Evolutionary conservation across 2,888 invertebrate species (phyloP).

Genomic region (Hydrotaea diabolus): DNA sequence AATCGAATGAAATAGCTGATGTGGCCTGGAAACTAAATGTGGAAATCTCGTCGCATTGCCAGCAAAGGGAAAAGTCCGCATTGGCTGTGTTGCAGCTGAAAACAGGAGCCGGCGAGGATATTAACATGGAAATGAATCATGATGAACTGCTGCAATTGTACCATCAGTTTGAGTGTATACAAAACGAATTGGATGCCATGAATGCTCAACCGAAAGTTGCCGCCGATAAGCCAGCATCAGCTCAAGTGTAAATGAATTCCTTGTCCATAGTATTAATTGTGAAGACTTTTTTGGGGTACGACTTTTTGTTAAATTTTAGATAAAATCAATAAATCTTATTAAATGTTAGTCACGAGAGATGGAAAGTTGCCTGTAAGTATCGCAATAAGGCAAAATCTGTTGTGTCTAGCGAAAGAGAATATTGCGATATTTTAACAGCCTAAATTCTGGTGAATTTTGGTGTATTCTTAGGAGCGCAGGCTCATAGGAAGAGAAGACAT

Average conservation of each 20-base stretch:
- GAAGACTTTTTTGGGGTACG: no score
- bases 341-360: no score
- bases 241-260: background rate
- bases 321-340: background rate
- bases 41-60: constrained; percentile 81
- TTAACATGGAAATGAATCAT: constrained; percentile 82
- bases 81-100: constrained; percentile 82
- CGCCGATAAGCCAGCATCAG: constrained; percentile 9
- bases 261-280: background rate
- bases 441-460: no score
- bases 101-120: constrained; percentile 79
- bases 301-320: constrained; percentile 38
- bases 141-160: constrained; percentile 82
- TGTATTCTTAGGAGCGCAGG: no score
- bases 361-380: no score
- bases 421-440: no score
- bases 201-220: constrained; percentile 57
- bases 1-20: constrained; percentile 81
- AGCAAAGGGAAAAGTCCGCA: constrained; percentile 81
- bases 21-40: constrained; percentile 83
- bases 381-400: no score
- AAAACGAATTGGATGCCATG: constrained; percentile 80
- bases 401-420: no score
- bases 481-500: no score
- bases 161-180: constrained; percentile 82